Base-by-base conservation (phyloP, 2,797 vertebrate species). In the Mormyrus hasselquistii region DNA sequence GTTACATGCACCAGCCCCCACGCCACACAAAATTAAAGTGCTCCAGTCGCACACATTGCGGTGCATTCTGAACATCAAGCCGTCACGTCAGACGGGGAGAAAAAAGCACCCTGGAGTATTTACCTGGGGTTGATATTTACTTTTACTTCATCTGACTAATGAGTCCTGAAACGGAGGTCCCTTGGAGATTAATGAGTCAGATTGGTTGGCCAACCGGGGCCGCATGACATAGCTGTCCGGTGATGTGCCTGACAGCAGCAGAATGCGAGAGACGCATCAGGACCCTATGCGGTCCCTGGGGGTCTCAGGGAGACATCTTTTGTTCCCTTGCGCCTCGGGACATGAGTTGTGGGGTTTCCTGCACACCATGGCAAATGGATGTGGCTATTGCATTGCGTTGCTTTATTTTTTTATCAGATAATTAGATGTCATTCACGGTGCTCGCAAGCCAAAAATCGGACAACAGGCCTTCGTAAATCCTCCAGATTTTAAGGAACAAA, bases 111-210 rank as follows among this genome's bases (percentile, higher is more conserved):
- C 1, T 52, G 16, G 25, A 16, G 47, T 57, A 85, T 49, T 50
- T 59, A 16, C 22, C 73, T 38, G 41, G 41, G 25, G n/a, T 38
- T 3, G 79, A 62, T 88, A 84, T 84, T 62, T 55, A 86, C 84
- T 50, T 84, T 79, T 84, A 59, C 55, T 29, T 89, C 59, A 50
- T n/a, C 88, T 38, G 19, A 84, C 19, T 62, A 50, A 84, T 85
- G 88, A 79, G 79, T 65, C 12, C 49, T 9, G 38, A 86, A 86
- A 59, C 34, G 2, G 47, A 73, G 49, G 50, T 86, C 69, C 16
- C 19, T 7, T 8, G 7, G 59, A 86, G 73, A 49, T 62, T 86
- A 34, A 86, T 29, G 65, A 76, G 76, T 86, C 4, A 73, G 83
- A 86, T 86, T 73, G 47, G 85, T n/a, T 41, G 22, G 85, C 57